These are phyloP conservation scores for Scytalopus superciliaris DNA, from an alignment of 2,113 vertebrate genomes.

Conservation along the genomic window DNA sequence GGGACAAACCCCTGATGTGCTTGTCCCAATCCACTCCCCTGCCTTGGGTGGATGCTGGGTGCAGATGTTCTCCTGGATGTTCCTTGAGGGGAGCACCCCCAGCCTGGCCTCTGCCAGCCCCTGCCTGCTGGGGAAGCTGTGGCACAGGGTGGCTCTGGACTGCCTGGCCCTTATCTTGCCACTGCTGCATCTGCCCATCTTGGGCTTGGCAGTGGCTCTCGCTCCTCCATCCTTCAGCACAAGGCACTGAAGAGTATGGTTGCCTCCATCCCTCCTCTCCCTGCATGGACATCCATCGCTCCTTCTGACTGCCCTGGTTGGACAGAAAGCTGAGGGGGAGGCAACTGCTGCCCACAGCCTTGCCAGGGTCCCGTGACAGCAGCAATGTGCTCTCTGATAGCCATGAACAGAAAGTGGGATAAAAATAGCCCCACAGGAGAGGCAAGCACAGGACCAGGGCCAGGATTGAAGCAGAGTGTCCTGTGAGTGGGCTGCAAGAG, in stretches of 20 bases:
- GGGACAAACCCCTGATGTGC: neutral
- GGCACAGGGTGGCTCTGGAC: neutral
- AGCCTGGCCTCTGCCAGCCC: neutral
- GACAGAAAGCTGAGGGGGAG: neutral
- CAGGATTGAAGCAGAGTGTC: neutral
- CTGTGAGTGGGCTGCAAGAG: neutral
- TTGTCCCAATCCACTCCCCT: neutral
- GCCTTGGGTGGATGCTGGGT: neutral
- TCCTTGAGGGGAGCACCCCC: neutral
- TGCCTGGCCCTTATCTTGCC: neutral
- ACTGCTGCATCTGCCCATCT: neutral
- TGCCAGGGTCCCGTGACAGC: neutral
- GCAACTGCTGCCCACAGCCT: neutral
- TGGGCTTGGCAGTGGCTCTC: neutral
- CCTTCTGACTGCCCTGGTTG: neutral
- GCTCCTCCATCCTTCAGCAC: accelerated
- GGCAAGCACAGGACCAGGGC: neutral
- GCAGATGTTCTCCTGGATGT: neutral
- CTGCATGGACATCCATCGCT: neutral
- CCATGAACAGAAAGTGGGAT: neutral
- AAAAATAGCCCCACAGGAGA: constrained; percentile 7
- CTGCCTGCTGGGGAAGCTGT: neutral
- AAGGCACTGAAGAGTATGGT: accelerated
- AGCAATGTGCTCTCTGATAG: accelerated
- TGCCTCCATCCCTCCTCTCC: neutral